These are phyloP conservation scores for Caenorhabditis briggsae DNA, from an alignment of 1,140 invertebrate genomes.

Conservation along the genomic window DNA sequence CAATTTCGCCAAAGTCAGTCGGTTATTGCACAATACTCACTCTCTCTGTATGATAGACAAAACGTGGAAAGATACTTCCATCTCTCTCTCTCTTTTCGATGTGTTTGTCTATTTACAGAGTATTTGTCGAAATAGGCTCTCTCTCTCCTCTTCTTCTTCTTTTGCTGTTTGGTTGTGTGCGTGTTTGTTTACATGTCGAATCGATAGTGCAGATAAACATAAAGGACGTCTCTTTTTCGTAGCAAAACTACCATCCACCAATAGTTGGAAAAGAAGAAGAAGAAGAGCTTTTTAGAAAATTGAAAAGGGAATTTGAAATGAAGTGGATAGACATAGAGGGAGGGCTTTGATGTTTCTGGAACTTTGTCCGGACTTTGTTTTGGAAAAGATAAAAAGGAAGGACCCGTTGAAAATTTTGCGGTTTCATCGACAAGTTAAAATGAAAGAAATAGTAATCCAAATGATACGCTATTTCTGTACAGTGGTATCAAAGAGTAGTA, in stretches of 20 bases:
- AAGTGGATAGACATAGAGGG: no score
- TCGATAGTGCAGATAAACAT: conserved; percentile 56
- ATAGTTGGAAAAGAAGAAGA: conserved; percentile 11
- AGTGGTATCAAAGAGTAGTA: no score
- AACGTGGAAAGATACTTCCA: not conserved
- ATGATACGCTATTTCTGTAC: no score
- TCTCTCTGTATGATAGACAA: not conserved
- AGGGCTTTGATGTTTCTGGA: no score
- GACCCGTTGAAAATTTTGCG: no score
- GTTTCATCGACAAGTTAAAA: no score
- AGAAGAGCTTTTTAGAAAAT: not conserved
- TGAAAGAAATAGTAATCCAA: no score
- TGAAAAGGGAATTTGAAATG: not conserved
- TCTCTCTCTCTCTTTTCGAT: not conserved
- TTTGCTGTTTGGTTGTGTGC: conserved; percentile 37
- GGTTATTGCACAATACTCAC: not conserved
- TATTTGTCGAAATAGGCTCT: conserved; percentile 33
- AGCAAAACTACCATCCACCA: not conserved
- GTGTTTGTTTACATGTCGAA: conserved; percentile 55
- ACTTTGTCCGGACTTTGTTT: no score
- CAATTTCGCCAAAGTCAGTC: not conserved
- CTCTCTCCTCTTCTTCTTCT: not conserved
- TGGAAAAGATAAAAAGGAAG: no score
- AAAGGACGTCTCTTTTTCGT: conserved; percentile 17
- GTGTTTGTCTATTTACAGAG: conserved; percentile 51